A percentile compares a stretch with the other conserved stretches of the same genome.
These are phyloP conservation scores for Agapornis roseicollis DNA, from an alignment of 2,113 vertebrate genomes.

Conservation along the genomic window DNA sequence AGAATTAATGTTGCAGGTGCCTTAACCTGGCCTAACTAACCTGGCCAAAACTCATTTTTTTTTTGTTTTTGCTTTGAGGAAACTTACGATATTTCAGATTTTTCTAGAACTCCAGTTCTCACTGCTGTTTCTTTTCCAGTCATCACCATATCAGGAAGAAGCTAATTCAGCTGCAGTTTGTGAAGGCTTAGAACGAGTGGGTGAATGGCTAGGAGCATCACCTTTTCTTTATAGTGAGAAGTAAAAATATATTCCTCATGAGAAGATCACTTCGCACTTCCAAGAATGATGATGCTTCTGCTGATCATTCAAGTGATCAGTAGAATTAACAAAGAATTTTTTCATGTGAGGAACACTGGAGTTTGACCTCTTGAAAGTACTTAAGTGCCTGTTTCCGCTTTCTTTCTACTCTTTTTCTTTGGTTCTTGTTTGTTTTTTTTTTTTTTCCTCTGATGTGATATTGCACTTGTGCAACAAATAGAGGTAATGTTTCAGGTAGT, in stretches of 20 bases:
- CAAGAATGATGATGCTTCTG: not conserved
- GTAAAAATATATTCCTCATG: not conserved
- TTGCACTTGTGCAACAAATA: not conserved
- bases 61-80: not conserved
- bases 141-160: not conserved
- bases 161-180: accelerated
- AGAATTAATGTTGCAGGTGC: not conserved
- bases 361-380: not conserved
- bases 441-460: not conserved
- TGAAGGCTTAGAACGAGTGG: not conserved
- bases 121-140: not conserved
- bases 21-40: not conserved
- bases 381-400: not conserved
- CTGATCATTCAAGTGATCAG: not conserved
- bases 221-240: not conserved
- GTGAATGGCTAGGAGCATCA: not conserved
- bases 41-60: not conserved
- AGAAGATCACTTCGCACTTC: not conserved
- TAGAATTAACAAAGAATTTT: not conserved
- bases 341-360: not conserved
- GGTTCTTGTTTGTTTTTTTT: not conserved
- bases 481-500: not conserved
- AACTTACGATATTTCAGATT: not conserved
- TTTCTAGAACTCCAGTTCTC: not conserved
- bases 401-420: not conserved